Conservation (phyloP, 2,797 vertebrate genomes). For the Petrocephalus sullivani region DNA sequence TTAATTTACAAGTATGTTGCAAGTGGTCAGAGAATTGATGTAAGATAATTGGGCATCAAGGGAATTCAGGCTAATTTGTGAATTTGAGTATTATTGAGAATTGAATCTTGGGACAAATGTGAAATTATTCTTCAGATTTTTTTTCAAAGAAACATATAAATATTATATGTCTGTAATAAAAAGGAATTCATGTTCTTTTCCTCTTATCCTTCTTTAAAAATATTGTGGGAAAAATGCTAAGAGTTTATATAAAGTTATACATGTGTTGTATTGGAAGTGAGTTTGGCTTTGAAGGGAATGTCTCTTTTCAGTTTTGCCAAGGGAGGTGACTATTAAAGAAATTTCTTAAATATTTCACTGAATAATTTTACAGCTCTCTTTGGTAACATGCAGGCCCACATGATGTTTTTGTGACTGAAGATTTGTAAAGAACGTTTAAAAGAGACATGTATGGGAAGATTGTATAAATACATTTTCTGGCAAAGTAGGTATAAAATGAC, state of each 20-base stretch:
- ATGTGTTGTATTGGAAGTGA: conserved; percentile 8
- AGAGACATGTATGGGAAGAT: neutral
- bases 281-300: neutral
- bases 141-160: neutral
- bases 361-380: neutral
- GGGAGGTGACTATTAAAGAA: conserved; percentile 7
- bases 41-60: conserved; percentile 74
- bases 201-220: neutral
- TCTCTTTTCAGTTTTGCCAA: neutral
- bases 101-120: conserved; percentile 73
- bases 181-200: conserved; percentile 19
- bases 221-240: conserved; percentile 14
- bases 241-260: conserved; percentile 14
- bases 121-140: conserved; percentile 48
- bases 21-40: conserved; percentile 75
- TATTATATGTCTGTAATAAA: conserved; percentile 12
- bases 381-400: neutral
- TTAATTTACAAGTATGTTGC: conserved; percentile 72
- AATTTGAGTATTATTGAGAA: conserved; percentile 26
- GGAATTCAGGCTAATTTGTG: conserved; percentile 56
- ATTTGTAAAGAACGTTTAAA: neutral
- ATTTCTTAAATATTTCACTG: neutral
- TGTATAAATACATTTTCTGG: neutral
- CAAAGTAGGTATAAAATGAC: conserved; percentile 8
- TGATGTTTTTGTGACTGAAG: conserved; percentile 7